Evolutionary conservation across 2,797 vertebrate genomes (phyloP).

Genomic region (Xyrichtys novacula): DNA sequence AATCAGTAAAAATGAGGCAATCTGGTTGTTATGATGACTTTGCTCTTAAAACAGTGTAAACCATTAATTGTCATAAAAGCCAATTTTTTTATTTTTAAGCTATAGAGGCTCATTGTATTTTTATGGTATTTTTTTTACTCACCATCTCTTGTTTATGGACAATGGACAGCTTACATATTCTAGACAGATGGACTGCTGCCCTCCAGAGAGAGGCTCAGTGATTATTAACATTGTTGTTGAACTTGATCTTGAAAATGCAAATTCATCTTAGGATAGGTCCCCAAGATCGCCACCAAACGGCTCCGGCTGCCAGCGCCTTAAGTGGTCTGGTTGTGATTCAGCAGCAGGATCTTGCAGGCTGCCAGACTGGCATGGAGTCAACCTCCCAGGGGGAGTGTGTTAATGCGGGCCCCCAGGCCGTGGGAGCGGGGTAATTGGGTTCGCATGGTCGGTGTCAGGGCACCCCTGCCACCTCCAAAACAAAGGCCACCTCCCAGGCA

Average conservation of each 20-base stretch:
- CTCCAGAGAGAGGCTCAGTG: slow-evolving; percentile 51
- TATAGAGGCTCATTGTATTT: neutral
- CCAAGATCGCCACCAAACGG: slow-evolving; percentile 77
- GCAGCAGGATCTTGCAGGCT: slow-evolving; percentile 75
- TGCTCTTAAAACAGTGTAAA: too few species aligned
- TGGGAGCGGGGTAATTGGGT: slow-evolving; percentile 85
- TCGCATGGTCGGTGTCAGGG: slow-evolving; percentile 84
- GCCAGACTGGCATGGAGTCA: slow-evolving; percentile 82
- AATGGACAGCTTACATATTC: slow-evolving; percentile 25
- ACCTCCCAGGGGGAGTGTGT: slow-evolving; percentile 75
- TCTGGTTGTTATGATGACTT: too few species aligned
- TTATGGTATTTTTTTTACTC: neutral
- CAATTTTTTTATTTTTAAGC: too few species aligned
- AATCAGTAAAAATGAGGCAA: too few species aligned
- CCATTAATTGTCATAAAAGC: too few species aligned
- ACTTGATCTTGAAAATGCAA: slow-evolving; percentile 51
- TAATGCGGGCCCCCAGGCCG: slow-evolving; percentile 81
- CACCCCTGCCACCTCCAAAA: slow-evolving; percentile 77
- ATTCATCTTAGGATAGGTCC: slow-evolving; percentile 67
- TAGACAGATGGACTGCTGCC: slow-evolving; percentile 8
- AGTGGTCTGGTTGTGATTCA: slow-evolving; percentile 86
- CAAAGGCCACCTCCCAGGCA: slow-evolving; percentile 82
- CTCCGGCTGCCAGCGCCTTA: slow-evolving; percentile 75
- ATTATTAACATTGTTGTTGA: slow-evolving; percentile 64
- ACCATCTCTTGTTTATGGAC: slow-evolving; percentile 2